Evolutionary conservation across 2,113 vertebrate species (phyloP).

Genomic region (Mixornis gularis): DNA sequence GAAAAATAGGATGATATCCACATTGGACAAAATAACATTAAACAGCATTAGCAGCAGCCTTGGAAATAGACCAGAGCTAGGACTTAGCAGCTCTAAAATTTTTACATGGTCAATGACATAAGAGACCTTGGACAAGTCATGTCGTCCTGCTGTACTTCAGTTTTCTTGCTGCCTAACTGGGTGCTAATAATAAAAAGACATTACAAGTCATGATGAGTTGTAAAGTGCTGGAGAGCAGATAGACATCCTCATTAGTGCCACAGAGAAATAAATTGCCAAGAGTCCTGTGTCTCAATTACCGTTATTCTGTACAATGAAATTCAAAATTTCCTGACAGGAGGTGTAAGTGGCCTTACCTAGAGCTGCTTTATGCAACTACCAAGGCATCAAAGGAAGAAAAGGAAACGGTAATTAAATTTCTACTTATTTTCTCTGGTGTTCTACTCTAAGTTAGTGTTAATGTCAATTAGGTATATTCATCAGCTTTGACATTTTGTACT

Average conservation of each 20-base stretch:
- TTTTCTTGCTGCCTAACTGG: not conserved
- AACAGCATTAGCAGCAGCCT: not conserved
- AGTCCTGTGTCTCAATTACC: not conserved
- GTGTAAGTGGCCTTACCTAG: not conserved
- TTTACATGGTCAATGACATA: not conserved
- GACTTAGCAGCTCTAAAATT: not conserved
- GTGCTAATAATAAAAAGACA: not conserved
- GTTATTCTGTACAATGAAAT: not conserved
- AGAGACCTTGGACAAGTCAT: not conserved
- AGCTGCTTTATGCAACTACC: not conserved
- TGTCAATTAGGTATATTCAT: not conserved
- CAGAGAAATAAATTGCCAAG: not conserved
- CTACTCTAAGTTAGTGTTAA: not conserved
- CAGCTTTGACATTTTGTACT: slow-evolving; percentile 18
- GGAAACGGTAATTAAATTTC: not conserved
- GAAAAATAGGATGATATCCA: not conserved
- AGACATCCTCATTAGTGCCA: not conserved
- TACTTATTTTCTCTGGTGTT: not conserved
- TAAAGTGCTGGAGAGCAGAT: not conserved
- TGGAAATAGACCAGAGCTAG: not conserved
- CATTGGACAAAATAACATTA: not conserved
- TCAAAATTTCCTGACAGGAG: not conserved
- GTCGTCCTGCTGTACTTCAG: not conserved
- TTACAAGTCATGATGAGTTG: not conserved
- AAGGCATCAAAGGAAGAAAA: not conserved